Evolutionary conservation across 1,140 invertebrate species (phyloP).

Genomic region (Samia ricini): DNA sequence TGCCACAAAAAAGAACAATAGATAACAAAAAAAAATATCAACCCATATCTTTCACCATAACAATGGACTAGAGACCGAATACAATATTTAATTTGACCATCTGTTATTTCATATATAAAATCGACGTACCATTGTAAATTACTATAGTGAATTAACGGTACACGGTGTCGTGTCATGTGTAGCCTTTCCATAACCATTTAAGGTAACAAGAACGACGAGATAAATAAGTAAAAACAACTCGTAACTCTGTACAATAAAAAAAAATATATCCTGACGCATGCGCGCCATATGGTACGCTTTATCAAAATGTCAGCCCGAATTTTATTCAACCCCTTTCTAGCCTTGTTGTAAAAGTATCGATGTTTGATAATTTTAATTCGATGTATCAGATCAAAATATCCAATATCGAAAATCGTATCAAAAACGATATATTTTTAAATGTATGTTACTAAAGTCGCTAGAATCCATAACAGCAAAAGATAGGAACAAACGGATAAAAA

Average conservation of each 20-base stretch:
- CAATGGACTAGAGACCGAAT: not conserved
- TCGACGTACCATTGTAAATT: slow-evolving; percentile 33
- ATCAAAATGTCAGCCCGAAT: slow-evolving; percentile 28
- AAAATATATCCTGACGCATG: slow-evolving; percentile 22
- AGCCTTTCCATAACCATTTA: slow-evolving; percentile 49
- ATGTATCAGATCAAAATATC: too few relatives aligned
- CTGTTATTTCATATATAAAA: slow-evolving; percentile 32
- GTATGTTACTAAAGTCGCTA: too few relatives aligned
- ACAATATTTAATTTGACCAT: slow-evolving; percentile 14
- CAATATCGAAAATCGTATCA: too few relatives aligned
- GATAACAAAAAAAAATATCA: not conserved
- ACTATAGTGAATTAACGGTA: slow-evolving; percentile 28
- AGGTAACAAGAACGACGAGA: slow-evolving; percentile 33
- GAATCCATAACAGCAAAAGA: too few relatives aligned
- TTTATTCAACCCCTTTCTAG: slow-evolving; percentile 2
- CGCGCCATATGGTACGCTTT: slow-evolving; percentile 45
- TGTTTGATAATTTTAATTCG: too few relatives aligned
- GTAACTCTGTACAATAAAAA: slow-evolving; percentile 33
- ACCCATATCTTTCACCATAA: slow-evolving; percentile 8
- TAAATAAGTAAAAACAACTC: slow-evolving; percentile 17
- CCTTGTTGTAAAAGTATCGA: too few relatives aligned
- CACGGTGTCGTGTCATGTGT: slow-evolving; percentile 34
- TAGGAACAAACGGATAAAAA: too few relatives aligned
- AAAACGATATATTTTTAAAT: too few relatives aligned
- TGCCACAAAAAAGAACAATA: not conserved